Evolutionary conservation across 2,113 vertebrate genomes (phyloP).

Genomic region (Heterocephalus glaber): DNA sequence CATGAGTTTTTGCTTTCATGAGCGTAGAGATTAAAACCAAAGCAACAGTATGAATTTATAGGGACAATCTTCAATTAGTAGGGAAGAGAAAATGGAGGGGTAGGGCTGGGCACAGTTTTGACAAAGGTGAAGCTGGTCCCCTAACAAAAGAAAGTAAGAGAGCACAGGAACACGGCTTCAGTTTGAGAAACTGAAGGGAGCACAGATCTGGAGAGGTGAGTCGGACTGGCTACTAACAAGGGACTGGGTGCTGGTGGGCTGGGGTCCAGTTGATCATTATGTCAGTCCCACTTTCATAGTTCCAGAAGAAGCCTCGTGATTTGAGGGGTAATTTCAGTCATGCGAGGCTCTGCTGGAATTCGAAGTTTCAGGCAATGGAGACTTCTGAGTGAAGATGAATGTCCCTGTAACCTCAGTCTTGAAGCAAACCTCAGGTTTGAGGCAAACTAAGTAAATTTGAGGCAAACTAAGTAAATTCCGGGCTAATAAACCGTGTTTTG

Average conservation of each 20-base stretch:
- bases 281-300: background rate
- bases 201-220: background rate
- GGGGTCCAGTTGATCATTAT: background rate
- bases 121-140: background rate
- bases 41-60: background rate
- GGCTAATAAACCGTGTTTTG: background rate
- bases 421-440: background rate
- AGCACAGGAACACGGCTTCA: background rate
- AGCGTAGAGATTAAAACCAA: background rate
- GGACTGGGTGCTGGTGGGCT: background rate
- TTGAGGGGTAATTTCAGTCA: background rate
- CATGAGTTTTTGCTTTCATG: background rate
- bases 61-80: background rate
- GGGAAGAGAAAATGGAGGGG: background rate
- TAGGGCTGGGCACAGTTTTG: background rate
- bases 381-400: background rate
- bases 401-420: background rate
- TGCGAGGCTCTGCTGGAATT: background rate
- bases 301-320: background rate
- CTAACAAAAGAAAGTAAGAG: background rate
- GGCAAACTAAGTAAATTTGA: no score
- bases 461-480: background rate
- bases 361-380: background rate
- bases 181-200: background rate
- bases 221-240: background rate